Conservation (phyloP, 2,888 invertebrate species). For the Eueremaeus valkanovi region DNA sequence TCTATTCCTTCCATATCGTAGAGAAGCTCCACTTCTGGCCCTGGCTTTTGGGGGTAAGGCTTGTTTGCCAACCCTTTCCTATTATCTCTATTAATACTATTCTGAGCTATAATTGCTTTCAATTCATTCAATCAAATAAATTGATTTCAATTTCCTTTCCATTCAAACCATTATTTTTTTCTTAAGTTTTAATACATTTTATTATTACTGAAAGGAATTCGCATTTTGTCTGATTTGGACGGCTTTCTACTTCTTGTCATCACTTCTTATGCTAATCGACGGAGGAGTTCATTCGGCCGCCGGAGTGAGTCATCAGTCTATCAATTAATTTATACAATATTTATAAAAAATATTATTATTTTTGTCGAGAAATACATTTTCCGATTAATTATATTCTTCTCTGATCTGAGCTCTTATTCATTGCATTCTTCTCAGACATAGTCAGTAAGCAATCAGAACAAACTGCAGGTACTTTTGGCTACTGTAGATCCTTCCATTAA, state of each 20-base stretch:
- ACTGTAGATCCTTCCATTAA: no score
- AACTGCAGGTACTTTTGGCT: no score
- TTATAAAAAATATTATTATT: no score
- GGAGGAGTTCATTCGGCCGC: slow-evolving; percentile 65
- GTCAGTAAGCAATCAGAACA: no score
- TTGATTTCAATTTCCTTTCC: not conserved
- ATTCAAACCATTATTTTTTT: not conserved
- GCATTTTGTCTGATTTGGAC: slow-evolving; percentile 70
- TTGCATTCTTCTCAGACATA: no score
- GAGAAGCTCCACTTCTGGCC: slow-evolving; percentile 80
- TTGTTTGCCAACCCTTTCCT: slow-evolving; percentile 34
- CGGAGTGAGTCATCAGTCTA: slow-evolving; percentile 61
- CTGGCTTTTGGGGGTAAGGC: slow-evolving; percentile 71
- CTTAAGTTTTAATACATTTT: not conserved
- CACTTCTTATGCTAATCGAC: slow-evolving; percentile 62
- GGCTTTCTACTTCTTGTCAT: slow-evolving; percentile 69
- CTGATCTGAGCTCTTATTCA: no score
- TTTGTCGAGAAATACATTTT: no score
- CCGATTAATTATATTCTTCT: no score
- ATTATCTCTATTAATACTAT: not conserved
- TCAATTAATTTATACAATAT: no score
- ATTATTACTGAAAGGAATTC: slow-evolving; percentile 60
- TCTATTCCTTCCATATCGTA: slow-evolving; percentile 79
- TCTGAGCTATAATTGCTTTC: no score
- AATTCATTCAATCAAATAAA: no score